Base-by-base conservation (phyloP, 2,797 vertebrate genomes). In the Anolis apletophallus region DNA sequence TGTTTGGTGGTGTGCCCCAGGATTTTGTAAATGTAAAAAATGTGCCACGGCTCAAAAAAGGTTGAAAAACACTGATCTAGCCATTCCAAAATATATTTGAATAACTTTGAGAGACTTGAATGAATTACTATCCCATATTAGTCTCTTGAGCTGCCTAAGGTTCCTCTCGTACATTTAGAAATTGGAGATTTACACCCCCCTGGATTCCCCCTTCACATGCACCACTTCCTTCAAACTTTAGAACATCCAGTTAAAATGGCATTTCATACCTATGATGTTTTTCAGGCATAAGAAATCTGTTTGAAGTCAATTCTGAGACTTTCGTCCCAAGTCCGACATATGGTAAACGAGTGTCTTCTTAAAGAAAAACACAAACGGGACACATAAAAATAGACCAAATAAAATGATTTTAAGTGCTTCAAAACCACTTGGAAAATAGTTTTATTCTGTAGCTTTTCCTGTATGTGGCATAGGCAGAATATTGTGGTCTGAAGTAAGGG, bases 91-190 rank as follows among this genome's bases (percentile, higher is more conserved):
- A 55, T n/a, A 84, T 79, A 79, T 61, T 78, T 81, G 74, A 4
- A 17, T 54, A 73, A 26, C 26, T 55, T 68, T 87, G 34, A 78
- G 67, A 69, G 59, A 40, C 36, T 55, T 92, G 90, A 91, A 87
- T 14, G 13, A 59, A 32, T 36, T 75, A 86, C 59, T 90, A 89
- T 90, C 88, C 89, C 34, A 85, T 87, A 81, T 91, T 64, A 88
- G 77, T 91, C 88, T 84, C 86, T 93, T 6, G 3, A 80, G 83
- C 69, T 87, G 83, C 67, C 85, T 88, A 74, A 91, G 87, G 85
- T 87, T 81, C 85, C 90, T 91, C 85, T 93, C 75, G 90, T 83
- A 46, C 54, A 83, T 13, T 81, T 88, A 91, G 93, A 92, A 91
- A 88, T 90, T 69, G 87, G 92, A 90, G 86, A 77, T 82, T 88